Conservation (phyloP, 2,797 vertebrate species). For the Antennarius maculatus region DNA sequence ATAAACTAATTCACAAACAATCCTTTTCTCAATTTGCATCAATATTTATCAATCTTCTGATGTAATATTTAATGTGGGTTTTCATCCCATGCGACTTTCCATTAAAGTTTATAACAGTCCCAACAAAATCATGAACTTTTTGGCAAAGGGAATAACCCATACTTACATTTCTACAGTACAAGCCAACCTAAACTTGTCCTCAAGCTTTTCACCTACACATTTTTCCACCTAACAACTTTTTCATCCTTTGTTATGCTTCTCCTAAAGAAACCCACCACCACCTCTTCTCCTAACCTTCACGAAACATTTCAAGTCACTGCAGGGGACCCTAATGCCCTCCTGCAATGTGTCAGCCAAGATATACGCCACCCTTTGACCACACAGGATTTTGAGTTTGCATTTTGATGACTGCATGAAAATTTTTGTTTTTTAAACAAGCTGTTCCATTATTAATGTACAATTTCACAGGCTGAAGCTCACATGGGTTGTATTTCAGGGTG, state of each 20-base stretch:
- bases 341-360: constrained; percentile 23
- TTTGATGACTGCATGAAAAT: constrained; percentile 25
- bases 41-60: too few species aligned
- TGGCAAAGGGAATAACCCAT: too few species aligned
- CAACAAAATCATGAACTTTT: too few species aligned
- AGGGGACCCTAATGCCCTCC: constrained; percentile 14
- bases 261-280: background rate
- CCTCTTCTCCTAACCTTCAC: background rate
- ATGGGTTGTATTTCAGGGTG: constrained; percentile 8
- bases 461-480: background rate
- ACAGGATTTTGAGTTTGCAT: constrained; percentile 20
- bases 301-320: constrained; percentile 4
- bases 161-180: background rate
- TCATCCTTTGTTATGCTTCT: background rate
- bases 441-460: background rate
- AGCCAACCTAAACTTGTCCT: background rate
- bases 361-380: constrained; percentile 17
- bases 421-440: background rate
- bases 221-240: background rate
- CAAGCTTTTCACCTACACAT: background rate
- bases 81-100: too few species aligned
- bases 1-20: too few species aligned
- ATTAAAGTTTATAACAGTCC: too few species aligned
- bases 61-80: too few species aligned
- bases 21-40: too few species aligned